Evolutionary conservation across 1,140 invertebrate species (phyloP).

Genomic region (Conus ventricosus): DNA sequence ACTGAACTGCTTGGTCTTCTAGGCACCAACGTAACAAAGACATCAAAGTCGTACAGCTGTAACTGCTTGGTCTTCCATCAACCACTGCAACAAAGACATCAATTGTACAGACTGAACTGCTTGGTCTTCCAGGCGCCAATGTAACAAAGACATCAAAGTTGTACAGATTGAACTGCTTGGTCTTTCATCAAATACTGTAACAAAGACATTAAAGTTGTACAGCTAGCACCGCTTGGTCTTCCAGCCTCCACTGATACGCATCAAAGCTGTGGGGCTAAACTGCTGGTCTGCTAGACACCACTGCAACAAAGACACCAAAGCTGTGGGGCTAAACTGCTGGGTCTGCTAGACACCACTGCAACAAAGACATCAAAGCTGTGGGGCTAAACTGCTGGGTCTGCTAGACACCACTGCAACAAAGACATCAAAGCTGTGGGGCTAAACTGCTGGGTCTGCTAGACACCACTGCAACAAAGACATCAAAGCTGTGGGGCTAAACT

Average conservation of each 20-base stretch:
- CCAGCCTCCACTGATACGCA: conserved; percentile 91
- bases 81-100: conserved; percentile 83
- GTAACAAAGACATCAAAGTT: conserved; percentile 88
- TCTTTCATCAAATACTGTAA: conserved; percentile 88
- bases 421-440: too few species aligned
- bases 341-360: conserved; percentile 89
- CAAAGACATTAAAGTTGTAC: conserved; percentile 92
- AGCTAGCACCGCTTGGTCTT: conserved; percentile 93
- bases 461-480: too few species aligned
- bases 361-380: too few species aligned
- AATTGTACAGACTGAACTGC: conserved; percentile 98
- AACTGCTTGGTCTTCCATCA: conserved; percentile 96
- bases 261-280: conserved; percentile 98
- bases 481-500: too few species aligned
- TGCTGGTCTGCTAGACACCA: conserved; percentile 92
- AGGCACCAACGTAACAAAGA: conserved; percentile 82
- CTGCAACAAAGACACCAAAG: conserved; percentile 87
- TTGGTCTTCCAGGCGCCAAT: conserved; percentile 92
- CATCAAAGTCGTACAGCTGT: conserved; percentile 99
- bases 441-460: too few species aligned
- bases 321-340: conserved; percentile 96
- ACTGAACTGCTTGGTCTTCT: conserved; percentile 96
- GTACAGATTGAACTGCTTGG: conserved; percentile 94
- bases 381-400: too few species aligned
- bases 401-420: too few species aligned